Evolutionary conservation across 2,888 invertebrate genomes (phyloP).

Genomic region (Saturnia japonica): DNA sequence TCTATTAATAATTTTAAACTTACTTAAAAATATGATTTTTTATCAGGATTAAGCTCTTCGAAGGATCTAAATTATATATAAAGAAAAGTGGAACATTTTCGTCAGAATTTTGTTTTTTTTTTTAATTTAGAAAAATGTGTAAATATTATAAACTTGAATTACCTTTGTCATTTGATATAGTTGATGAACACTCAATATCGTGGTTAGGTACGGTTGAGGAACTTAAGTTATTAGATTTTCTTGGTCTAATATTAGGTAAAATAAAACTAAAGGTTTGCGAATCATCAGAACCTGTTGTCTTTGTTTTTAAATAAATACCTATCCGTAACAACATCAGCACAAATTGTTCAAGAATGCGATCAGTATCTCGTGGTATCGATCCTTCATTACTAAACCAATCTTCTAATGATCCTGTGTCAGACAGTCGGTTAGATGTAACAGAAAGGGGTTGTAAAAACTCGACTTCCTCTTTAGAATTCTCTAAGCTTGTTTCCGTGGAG

Average conservation of each 20-base stretch:
- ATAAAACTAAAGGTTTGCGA: constrained; percentile 34
- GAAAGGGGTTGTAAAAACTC: constrained; percentile 39
- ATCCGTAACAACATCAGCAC: constrained; percentile 67
- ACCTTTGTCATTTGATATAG: background rate
- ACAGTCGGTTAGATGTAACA: constrained; percentile 43
- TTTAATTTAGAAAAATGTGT: background rate
- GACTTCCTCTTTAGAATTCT: constrained; percentile 37
- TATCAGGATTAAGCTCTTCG: background rate
- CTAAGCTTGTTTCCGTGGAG: constrained; percentile 40
- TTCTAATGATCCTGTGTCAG: constrained; percentile 57
- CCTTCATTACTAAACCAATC: constrained; percentile 67
- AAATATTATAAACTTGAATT: background rate
- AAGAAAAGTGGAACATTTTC: background rate
- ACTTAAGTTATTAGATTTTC: constrained; percentile 34
- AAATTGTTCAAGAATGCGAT: constrained; percentile 73
- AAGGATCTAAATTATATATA: background rate
- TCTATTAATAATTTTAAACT: background rate
- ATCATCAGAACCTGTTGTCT: constrained; percentile 39
- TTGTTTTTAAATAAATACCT: constrained; percentile 52
- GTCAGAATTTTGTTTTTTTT: too few species aligned
- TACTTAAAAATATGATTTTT: background rate
- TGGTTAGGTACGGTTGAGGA: constrained; percentile 33
- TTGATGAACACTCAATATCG: background rate
- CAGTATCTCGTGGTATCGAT: constrained; percentile 61
- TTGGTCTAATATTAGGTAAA: constrained; percentile 27